Base-by-base conservation (phyloP, 1,140 invertebrate genomes). In the Heliconius eleuchia region DNA sequence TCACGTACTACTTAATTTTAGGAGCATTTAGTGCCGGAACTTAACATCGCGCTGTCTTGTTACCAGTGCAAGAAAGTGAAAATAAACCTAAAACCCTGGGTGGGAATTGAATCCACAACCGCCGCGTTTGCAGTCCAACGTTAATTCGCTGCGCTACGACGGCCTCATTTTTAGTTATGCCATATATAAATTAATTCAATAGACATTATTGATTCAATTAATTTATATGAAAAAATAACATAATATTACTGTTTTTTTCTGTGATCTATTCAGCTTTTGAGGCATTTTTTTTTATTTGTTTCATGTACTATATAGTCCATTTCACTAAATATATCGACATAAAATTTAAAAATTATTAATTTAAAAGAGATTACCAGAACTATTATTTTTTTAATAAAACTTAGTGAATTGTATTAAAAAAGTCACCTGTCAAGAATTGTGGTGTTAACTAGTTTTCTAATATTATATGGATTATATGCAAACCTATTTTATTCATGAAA, bases 331-430 rank as follows among this genome's bases (percentile, higher is more conserved):
- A 16, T 23, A 23, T 27, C 23, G 2, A 23, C 19, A 60, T 3
- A 66, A 27, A 16, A 30, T 4, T 30, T 27, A 30, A 66, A 66
- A 66, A 66, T 16, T 66, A 30, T 30, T 66, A 57, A 66, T 27
- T 66, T 66, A 13, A 66, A 27, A 13, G 60, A 66, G 27, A 66
- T 16, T 66, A 66, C 23, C 60, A 66, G 60, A 5, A 27, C 13
- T 66, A 66, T 66, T 66, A 1, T 6, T 23, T 66, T 27, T 30
- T 30, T 27, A 30, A 19, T 19, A 52, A 57, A 23, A 57, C 13
- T 11, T 66, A 66, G 3, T 66, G 60, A 23, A 60, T 66, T 66
- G 60, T 66, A 66, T 13, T 66, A 66, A 66, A 66, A 55, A 60
- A 30, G 27, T 30, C 27, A 66, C 27, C 23, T 30, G 23, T 66